Conservation (phyloP, 2,888 invertebrate species). For the Leptopilina myrica region DNA sequence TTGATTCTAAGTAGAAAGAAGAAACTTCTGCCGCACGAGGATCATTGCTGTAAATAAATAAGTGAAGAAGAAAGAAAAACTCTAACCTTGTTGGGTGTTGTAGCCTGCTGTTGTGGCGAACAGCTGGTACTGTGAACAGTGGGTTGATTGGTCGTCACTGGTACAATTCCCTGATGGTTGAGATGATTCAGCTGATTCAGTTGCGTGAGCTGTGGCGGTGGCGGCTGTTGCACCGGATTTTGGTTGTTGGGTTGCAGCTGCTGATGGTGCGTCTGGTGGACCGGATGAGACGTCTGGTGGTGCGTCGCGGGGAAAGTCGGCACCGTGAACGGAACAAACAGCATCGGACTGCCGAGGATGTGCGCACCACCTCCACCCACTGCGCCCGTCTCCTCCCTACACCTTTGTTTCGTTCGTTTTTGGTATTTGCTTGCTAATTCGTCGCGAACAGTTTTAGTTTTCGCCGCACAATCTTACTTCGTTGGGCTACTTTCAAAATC, state of each 20-base stretch:
- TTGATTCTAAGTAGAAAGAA: too few species aligned
- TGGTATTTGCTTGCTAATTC: slow-evolving; percentile 48
- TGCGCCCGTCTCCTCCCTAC: slow-evolving; percentile 77
- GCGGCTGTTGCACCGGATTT: slow-evolving; percentile 67
- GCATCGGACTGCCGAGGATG: slow-evolving; percentile 77
- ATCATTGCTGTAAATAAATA: background rate
- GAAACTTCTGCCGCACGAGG: too few species aligned
- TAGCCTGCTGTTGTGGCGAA: slow-evolving; percentile 74
- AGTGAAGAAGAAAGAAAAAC: background rate
- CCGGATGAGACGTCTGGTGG: slow-evolving; percentile 70
- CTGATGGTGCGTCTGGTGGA: slow-evolving; percentile 64
- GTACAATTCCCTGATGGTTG: slow-evolving; percentile 72
- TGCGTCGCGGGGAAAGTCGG: slow-evolving; percentile 75
- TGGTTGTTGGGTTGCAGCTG: slow-evolving; percentile 69
- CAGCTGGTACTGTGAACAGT: slow-evolving; percentile 73
- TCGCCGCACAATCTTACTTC: slow-evolving; percentile 58
- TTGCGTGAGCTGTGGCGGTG: slow-evolving; percentile 65
- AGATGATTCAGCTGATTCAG: slow-evolving; percentile 73
- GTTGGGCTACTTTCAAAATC: slow-evolving; percentile 52
- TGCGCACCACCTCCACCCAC: slow-evolving; percentile 77
- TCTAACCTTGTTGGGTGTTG: slow-evolving; percentile 74
- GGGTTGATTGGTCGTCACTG: slow-evolving; percentile 69
- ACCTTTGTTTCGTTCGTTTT: slow-evolving; percentile 66
- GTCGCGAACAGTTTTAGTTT: slow-evolving; percentile 45
- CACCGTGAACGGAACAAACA: slow-evolving; percentile 76